Evolutionary conservation across 1,140 invertebrate species (phyloP), one percentile per base, ranked within the genome.

Genomic region (Drosophila obscura): DNA sequence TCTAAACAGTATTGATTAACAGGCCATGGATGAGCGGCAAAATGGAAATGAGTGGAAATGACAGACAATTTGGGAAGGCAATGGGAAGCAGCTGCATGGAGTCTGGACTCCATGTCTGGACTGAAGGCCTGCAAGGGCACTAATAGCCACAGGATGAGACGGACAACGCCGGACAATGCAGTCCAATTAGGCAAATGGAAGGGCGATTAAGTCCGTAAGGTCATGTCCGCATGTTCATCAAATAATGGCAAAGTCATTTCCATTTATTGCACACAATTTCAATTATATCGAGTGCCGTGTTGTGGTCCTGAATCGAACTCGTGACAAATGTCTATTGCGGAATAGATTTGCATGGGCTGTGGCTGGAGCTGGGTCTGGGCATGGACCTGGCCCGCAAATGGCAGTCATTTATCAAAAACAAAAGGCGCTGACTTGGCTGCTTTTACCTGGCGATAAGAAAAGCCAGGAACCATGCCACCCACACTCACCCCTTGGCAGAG

Each of bases 381-480:
- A 2, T 8, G 35, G 9, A 3, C 5, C 26, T 15, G n/a, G 28
- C 67, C 74, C 73, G 44, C 74, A 77, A 76, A 77, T 71, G 58
- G 74, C 61, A 77, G 52, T 66, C 82, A 80, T 85, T 87, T 81
- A 78, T 87, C 82, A 87, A 78, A 85, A 87, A 75, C 83, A 85
- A 77, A 39, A 85, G 71, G 65, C 69, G 80, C 66, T 75, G 80
- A 78, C 64, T 68, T 64, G 61, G 46, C 74, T 55, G 48, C 64
- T 60, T 56, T 61, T 60, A 85, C 82, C 81, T 85, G 78, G 69
- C 75, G 71, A 73, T 77, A 75, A 73, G 75, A 41, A 58, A 74
- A 63, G 50, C 43, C 52, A 39, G 9, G 19, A n/a, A 16, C 3
- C 26, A 8, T n/a, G n/a, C n/a, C n/a, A n/a, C n/a, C n/a, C n/a